Evolutionary conservation across 2,113 vertebrate species (phyloP).

Genomic region (Lophura nycthemera): DNA sequence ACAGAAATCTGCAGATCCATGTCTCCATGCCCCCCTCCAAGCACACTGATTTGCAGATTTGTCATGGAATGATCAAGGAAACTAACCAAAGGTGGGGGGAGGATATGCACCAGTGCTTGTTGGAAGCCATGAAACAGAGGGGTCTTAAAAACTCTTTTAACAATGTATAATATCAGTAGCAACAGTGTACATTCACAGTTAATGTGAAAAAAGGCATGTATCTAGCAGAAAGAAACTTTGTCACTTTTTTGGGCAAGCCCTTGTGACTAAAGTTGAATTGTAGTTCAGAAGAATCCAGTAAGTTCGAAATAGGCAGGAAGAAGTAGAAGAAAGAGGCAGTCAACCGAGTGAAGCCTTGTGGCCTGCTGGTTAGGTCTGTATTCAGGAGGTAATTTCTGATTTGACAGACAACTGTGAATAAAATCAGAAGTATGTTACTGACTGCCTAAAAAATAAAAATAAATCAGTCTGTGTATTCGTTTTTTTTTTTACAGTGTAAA

Average conservation of each 20-base stretch:
- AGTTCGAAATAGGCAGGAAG: background rate
- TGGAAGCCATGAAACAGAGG: fast-evolving
- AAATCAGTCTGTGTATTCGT: background rate
- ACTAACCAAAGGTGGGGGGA: background rate
- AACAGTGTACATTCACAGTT: background rate
- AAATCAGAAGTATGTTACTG: background rate
- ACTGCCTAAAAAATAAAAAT: background rate
- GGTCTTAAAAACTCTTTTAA: background rate
- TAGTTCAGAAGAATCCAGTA: background rate
- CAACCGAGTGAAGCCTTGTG: background rate
- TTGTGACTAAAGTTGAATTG: background rate
- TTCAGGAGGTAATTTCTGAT: conserved; percentile 9
- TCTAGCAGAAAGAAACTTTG: background rate
- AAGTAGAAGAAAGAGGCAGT: background rate
- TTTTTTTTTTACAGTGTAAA: background rate
- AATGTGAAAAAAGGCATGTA: background rate
- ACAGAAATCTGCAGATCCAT: background rate
- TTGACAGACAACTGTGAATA: background rate
- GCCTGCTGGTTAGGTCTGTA: background rate
- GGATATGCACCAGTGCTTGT: background rate
- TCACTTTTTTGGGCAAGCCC: background rate
- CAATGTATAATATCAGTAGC: background rate
- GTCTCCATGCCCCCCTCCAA: too few species aligned
- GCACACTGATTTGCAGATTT: background rate
- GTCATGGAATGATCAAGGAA: background rate